Conservation (phyloP, 2,113 vertebrate species). For the Coracopsis vasa region DNA sequence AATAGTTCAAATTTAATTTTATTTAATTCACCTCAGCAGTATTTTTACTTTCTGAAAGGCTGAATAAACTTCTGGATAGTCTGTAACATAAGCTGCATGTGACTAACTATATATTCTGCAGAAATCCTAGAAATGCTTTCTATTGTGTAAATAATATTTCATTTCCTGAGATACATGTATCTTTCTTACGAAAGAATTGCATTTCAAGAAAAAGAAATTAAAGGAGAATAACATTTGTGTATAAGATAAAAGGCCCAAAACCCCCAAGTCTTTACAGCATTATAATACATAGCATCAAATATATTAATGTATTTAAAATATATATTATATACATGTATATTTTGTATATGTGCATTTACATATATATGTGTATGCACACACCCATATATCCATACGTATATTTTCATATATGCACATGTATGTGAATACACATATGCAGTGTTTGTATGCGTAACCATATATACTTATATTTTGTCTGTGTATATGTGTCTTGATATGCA, state of each 20-base stretch:
- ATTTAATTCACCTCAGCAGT: not conserved
- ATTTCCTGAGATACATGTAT: not conserved
- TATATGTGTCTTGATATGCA: not conserved
- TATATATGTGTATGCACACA: not conserved
- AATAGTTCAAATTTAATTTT: not conserved
- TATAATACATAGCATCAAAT: not conserved
- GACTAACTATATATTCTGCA: not conserved
- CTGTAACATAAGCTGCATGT: not conserved
- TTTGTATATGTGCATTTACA: not conserved
- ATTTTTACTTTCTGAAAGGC: not conserved
- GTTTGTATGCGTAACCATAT: not conserved
- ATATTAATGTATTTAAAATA: not conserved
- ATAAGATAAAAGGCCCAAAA: not conserved
- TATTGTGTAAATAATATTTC: not conserved
- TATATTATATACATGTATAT: not conserved
- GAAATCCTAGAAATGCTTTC: not conserved
- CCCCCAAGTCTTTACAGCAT: fast-evolving
- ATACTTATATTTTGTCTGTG: not conserved
- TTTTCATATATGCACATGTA: not conserved
- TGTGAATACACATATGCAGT: not conserved
- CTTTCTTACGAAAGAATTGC: not conserved
- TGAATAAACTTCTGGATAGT: not conserved
- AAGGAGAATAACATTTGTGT: not conserved
- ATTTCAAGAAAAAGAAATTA: not conserved
- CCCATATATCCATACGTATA: too few species aligned